Evolutionary conservation across 2,797 vertebrate genomes (phyloP), one percentile per base, ranked within the genome.

Genomic region (Myotis planiceps): DNA sequence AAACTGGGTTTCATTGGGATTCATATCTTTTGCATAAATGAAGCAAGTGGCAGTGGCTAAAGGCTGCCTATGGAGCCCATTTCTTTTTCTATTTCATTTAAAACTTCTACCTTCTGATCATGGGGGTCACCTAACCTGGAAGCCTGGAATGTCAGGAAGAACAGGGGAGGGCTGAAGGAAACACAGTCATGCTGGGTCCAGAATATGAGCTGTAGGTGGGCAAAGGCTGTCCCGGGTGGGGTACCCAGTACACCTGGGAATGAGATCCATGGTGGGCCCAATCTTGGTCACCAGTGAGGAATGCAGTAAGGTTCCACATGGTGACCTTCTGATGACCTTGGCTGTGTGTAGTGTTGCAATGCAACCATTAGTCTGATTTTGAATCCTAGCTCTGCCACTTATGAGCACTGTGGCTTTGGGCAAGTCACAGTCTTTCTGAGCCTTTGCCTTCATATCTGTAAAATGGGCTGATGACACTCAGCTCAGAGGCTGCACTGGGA

Each of bases 201-300:
- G 29, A 29, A 32, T 0, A 32, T 5, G 29, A 49, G 37, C 49
- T 0, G 0, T 0, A 14, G 55, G 4, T 58, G 23, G 55, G 25
- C 55, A 58, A 58, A 58, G 9, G 55, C 55, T 58, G 23, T 12
- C 23, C 55, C 55, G 25, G 5, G 49, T 27, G 42, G 45, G 39
- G 2, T 7, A 1, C 29, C 12, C 3, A 23, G 2, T 25, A 47
- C 8, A 2, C 19, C 45, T 27, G 34, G 47, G 9, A 6, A 23
- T 6, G 25, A 32, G 3, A 34, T 13, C 19, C 10, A 7, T 27
- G 23, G 0, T 27, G 37, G 8, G 21, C 66, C 47, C 42, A 66
- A 13, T 7, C 5, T 16, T 12, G 66, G 19, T 51, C 15, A 49
- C 3, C 8, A 23, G 16, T 7, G 69, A 39, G n/a, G 15, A 37